These are phyloP conservation scores for Spheniscus humboldti DNA, from an alignment of 2,797 vertebrate species.

Conservation along the genomic window DNA sequence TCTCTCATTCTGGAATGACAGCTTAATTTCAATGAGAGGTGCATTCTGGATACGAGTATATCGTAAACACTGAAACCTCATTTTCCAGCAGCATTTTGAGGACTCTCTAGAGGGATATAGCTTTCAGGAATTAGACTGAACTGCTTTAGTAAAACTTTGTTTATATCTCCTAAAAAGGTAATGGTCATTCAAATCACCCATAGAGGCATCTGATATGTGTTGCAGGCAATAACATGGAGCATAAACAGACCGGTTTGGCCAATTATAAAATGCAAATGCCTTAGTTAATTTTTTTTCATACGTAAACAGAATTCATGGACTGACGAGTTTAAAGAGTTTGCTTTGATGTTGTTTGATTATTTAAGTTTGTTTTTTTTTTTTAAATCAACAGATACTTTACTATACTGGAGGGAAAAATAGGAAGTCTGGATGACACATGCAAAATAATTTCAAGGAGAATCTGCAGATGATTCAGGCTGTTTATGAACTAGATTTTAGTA, in stretches of 20 bases:
- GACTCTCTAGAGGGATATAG: background rate
- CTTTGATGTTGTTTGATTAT: background rate
- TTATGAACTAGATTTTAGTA: background rate
- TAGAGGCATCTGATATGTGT: background rate
- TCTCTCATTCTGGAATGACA: background rate
- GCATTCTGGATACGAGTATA: background rate
- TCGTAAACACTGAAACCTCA: background rate
- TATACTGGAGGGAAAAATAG: background rate
- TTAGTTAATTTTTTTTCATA: background rate
- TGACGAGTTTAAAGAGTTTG: background rate
- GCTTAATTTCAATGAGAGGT: background rate
- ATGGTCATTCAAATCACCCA: background rate
- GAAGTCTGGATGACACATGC: background rate
- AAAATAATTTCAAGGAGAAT: background rate
- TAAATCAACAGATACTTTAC: background rate
- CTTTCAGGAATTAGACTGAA: background rate
- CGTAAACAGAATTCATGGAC: background rate
- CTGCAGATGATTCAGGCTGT: background rate
- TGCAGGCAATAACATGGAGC: background rate
- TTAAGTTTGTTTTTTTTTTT: rapidly evolving
- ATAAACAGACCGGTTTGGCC: background rate
- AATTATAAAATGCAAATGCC: background rate
- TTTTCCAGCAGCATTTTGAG: background rate
- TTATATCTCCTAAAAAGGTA: background rate
- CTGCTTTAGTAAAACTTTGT: background rate